Percentiles rank a stretch among this genome's conserved stretches.
These are phyloP conservation scores for Drosophila jambulina DNA, from an alignment of 1,140 invertebrate species.

Conservation along the genomic window DNA sequence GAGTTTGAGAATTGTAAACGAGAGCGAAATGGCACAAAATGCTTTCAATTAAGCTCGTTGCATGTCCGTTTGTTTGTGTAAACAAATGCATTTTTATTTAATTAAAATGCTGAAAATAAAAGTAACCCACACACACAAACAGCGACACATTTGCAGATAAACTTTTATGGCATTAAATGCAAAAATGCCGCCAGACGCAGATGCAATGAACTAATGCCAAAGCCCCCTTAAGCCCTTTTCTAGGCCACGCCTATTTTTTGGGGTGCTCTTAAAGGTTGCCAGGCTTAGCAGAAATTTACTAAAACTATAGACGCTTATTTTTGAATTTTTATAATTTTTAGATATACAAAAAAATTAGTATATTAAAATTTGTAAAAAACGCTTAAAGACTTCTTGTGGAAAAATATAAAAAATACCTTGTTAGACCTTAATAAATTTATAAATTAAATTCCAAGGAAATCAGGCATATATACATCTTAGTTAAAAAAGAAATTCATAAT, in stretches of 20 bases:
- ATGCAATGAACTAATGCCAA: conserved; percentile 25
- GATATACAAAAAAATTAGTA: background rate
- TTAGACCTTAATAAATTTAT: background rate
- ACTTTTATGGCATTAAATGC: conserved; percentile 55
- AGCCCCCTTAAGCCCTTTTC: background rate
- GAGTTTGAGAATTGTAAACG: conserved; percentile 18
- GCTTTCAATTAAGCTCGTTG: conserved; percentile 49
- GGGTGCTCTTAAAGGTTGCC: background rate
- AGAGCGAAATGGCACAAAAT: conserved; percentile 30
- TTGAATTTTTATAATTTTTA: background rate
- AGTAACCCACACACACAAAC: conserved; percentile 8
- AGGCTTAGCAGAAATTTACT: conserved; percentile 14
- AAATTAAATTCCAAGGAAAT: background rate
- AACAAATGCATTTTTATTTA: conserved; percentile 53
- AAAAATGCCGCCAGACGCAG: conserved; percentile 43
- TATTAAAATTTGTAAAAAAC: too few species aligned
- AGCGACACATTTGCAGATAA: conserved; percentile 53
- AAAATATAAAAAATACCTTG: accelerated
- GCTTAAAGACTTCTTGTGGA: background rate
- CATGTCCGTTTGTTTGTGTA: conserved; percentile 10
- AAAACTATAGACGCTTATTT: background rate
- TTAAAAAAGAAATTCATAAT: background rate
- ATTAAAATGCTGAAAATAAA: conserved; percentile 54
- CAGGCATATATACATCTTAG: background rate
- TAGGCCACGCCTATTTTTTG: conserved; percentile 6